Base-by-base conservation (phyloP, 2,797 vertebrate species). In the Lagodon rhomboides region DNA sequence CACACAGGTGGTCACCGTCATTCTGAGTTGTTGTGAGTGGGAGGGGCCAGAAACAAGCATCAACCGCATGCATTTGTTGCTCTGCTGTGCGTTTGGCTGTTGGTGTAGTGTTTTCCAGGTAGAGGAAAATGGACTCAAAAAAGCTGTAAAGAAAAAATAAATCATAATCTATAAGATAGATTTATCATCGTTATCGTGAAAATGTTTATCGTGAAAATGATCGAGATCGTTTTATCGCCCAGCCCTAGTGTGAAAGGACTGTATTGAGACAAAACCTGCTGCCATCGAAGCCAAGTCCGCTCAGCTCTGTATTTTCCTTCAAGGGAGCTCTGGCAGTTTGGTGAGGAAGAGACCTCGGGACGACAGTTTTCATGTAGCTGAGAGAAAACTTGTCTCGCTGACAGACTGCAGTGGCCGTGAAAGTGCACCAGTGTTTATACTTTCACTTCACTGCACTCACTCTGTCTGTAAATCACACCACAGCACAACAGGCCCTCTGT, bases 301-400 rank as follows among this genome's bases (percentile, higher is more conserved):
- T 17, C 25, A 46, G 54, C 44, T 69, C 47, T 76, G 62, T 64
- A 8, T 84, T 81, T 82, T 82, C 53, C 64, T 43, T 7, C 49
- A 2, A 44, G 27, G 34, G 20, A 43, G 73, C 76, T 89, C n/a
- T 90, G 73, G 43, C 66, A 66, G 23, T 61, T 34, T 54, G 73
- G 71, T 84, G 81, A 75, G 68, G 60, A 56, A 65, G 55, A 83
- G 79, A 76, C 68, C 77, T 81, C 79, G 67, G 23, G 43, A 58
- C 64, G 71, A 58, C 49, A 65, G 68, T 82, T 87, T 80, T 77
- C 75, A 77, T 30, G 46, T 38, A 46, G 72, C 83, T 83, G 76
- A 68, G 50, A 72, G 50, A 77, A 73, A 82, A 63, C 65, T 62
- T 43, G 65, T 43, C 72, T 82, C 75, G 43, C n/a, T 41, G 69